Evolutionary conservation across 2,797 vertebrate species (phyloP), one percentile per base, ranked within the genome.

Genomic region (Peromyscus attwateri): DNA sequence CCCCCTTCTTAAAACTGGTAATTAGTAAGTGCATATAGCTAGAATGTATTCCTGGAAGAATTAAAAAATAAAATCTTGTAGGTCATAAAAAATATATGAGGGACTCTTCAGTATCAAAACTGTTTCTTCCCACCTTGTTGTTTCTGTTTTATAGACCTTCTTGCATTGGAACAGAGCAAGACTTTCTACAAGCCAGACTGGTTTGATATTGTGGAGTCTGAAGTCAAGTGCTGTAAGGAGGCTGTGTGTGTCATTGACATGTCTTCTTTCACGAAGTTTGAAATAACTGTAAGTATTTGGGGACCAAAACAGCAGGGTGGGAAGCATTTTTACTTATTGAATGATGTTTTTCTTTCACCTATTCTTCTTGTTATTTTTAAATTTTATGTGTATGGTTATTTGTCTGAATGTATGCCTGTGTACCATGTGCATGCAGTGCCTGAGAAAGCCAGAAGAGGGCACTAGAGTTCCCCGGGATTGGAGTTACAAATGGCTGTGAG

Each of bases 261-360:
- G 99, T 99, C 99, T 0, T 99, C 99, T 96, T 99, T 99, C 97
- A 99, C 99, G 82, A 99, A 99, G 98, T 99, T 99, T 87, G 99
- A 99, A 97, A 99, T 99, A 96, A 99, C 99, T 6, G 99, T 99
- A 98, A 99, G 99, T 99, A 92, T 87, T 88, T 83, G 77, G 46
- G 40, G 92, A 43, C 70, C 68, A 52, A n/a, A 71, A 34, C 27
- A 94, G 49, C 37, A 79, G 40, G 85, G 37, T 83, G n/a, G 46
- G 52, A 92, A 81, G 57, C n/a, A 14, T 80, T 66, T 21, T 3
- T 88, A 12, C 75, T 79, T 71, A 29, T 81, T 49, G 76, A 87
- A 55, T 76, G 21, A 34, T 46, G 1, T 62, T 52, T n/a, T 83
- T 29, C 31, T 87, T 87, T 87, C 62, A 68, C 23, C 17, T 68